These are phyloP conservation scores for Planococcus citri DNA, from an alignment of 1,140 invertebrate genomes.

Conservation along the genomic window DNA sequence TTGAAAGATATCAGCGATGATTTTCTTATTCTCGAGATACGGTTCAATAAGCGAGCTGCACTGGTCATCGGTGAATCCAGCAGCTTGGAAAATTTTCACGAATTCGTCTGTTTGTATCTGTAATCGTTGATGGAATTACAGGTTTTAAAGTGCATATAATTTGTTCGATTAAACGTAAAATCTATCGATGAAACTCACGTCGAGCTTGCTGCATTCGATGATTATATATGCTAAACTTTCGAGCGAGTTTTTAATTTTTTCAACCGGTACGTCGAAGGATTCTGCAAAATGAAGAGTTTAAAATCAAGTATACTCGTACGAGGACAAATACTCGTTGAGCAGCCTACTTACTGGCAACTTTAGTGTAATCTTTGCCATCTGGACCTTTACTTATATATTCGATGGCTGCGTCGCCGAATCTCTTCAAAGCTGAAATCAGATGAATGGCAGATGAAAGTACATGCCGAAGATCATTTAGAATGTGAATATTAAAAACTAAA, in stretches of 20 bases:
- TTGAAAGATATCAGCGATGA: conserved; percentile 34
- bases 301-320: too few species aligned
- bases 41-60: conserved; percentile 36
- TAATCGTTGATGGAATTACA: conserved; percentile 21
- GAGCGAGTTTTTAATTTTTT: conserved; percentile 38
- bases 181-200: conserved; percentile 34
- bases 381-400: background rate
- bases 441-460: background rate
- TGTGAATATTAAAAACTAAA: too few species aligned
- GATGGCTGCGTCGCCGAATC: background rate
- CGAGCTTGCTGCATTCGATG: conserved; percentile 39
- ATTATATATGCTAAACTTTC: conserved; percentile 41
- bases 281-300: conserved; percentile 30
- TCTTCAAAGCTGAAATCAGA: background rate
- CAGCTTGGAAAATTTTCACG: conserved; percentile 40
- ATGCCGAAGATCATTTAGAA: background rate
- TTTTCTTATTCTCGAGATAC: conserved; percentile 40
- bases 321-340: too few species aligned
- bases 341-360: background rate
- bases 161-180: too few species aligned
- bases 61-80: conserved; percentile 45
- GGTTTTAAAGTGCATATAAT: too few species aligned
- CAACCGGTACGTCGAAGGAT: conserved; percentile 38
- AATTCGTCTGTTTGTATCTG: conserved; percentile 43
- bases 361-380: background rate